Conservation (phyloP, 2,888 invertebrate species). For the Dione juno region DNA sequence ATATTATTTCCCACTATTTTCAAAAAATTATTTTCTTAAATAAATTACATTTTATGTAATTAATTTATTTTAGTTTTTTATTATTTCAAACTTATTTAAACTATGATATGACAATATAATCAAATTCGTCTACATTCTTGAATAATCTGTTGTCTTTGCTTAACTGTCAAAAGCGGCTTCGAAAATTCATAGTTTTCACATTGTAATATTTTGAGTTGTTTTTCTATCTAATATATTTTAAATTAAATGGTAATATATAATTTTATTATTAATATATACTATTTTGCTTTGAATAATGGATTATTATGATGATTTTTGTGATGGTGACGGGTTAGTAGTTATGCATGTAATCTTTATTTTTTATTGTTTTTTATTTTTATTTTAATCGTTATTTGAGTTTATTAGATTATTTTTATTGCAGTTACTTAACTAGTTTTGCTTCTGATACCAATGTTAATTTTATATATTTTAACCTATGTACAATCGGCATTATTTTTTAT, state of each 20-base stretch:
- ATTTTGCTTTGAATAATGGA: conserved; percentile 58
- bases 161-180: conserved; percentile 35
- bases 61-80: too few species aligned
- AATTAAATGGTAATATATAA: conserved; percentile 62
- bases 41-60: too few species aligned
- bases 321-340: conserved; percentile 80
- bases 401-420: background rate
- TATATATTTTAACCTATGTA: background rate
- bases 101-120: too few species aligned
- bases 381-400: conserved; percentile 4
- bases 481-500: background rate
- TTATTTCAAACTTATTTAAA: too few species aligned
- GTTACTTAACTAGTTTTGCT: background rate
- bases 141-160: conserved; percentile 3
- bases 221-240: conserved; percentile 39
- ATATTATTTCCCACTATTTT: too few species aligned
- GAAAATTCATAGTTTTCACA: conserved; percentile 18
- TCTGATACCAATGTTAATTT: background rate
- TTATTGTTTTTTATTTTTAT: conserved; percentile 14
- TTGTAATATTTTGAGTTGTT: conserved; percentile 32
- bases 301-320: conserved; percentile 76
- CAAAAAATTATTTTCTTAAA: too few species aligned
- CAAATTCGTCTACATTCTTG: too few species aligned
- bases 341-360: conserved; percentile 48
- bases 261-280: conserved; percentile 46